Base-by-base conservation (phyloP, 2,797 vertebrate species). In the Carduelis carduelis region DNA sequence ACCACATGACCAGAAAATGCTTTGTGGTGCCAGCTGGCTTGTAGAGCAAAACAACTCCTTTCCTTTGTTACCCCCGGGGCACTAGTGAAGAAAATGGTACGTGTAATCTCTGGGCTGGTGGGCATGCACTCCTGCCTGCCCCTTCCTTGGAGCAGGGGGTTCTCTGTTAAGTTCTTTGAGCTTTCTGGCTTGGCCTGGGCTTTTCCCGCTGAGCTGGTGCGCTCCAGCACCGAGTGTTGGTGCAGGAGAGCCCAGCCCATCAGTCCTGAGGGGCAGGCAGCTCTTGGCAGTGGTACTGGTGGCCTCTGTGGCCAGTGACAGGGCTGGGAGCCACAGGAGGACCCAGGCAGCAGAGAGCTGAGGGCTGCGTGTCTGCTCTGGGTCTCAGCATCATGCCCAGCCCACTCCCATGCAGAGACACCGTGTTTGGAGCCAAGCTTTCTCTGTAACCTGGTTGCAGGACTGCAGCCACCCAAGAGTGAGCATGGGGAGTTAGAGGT, bases 151-250 rank as follows among this genome's bases (percentile, higher is more conserved):
- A 83, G 47, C 43, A 34, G 24, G 7, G 17, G 37, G 19, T 56
- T 64, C 35, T 64, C 30, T 39, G 0, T 18, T n/a, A n/a, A 68
- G 12, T 66, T 32, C 63, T 64, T 57, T 57, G 82, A 50, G 50
- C 55, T 72, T 79, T 10, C 30, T 2, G 5, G 23, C 37, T 84
- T 49, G 53, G 30, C 50, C 55, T 7, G 30, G 15, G 16, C 68
- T 80, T 41, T 81, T 84, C 46, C 11, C 10, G 65, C 47, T 49
- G 34, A 68, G 41, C 70, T 53, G 81, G 9, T 46, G 20, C 12
- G 5, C 4, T 66, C 56, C 44, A n/a, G 49, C 52, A 46, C 0
- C 0, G 0, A 46, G 32, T 44, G 32, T 53, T 37, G 44, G n/a
- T 39, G 81, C 14, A 57, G 53, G 39, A 30, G 35, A 80, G 37